Percentiles rank a stretch among this genome's conserved stretches.
These are phyloP conservation scores for Mellivora capensis DNA, from an alignment of 2,113 vertebrate genomes.

Conservation along the genomic window DNA sequence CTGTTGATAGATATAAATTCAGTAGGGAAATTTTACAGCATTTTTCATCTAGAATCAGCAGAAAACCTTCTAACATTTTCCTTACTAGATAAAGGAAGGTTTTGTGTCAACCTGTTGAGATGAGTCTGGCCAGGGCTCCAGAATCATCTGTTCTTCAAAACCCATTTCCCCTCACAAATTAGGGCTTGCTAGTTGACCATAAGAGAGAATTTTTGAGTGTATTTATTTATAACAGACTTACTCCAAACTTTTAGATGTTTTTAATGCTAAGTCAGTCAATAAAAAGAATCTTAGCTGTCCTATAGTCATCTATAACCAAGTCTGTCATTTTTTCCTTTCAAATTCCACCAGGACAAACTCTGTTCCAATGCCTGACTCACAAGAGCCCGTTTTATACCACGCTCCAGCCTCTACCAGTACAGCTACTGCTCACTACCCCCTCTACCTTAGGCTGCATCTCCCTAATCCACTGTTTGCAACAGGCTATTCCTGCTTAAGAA, in stretches of 20 bases:
- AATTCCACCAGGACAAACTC: not conserved
- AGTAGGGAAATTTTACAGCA: conserved; percentile 7
- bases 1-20: not conserved
- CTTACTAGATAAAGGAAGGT: conserved; percentile 16
- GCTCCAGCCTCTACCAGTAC: rapidly evolving
- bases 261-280: not conserved
- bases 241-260: not conserved
- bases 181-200: not conserved
- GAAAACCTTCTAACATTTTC: conserved; percentile 56
- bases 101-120: not conserved
- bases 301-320: not conserved
- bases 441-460: not conserved
- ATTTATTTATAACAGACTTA: not conserved
- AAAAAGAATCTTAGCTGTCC: not conserved
- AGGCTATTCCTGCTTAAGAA: not conserved
- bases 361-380: not conserved
- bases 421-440: not conserved
- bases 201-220: not conserved
- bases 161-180: not conserved
- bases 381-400: not conserved
- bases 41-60: conserved; percentile 73
- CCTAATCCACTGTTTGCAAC: not conserved
- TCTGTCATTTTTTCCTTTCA: not conserved
- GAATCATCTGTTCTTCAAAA: not conserved
- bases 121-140: conserved; percentile 6